Base-by-base conservation (phyloP, 2,113 vertebrate species). In the Serinus canaria region DNA sequence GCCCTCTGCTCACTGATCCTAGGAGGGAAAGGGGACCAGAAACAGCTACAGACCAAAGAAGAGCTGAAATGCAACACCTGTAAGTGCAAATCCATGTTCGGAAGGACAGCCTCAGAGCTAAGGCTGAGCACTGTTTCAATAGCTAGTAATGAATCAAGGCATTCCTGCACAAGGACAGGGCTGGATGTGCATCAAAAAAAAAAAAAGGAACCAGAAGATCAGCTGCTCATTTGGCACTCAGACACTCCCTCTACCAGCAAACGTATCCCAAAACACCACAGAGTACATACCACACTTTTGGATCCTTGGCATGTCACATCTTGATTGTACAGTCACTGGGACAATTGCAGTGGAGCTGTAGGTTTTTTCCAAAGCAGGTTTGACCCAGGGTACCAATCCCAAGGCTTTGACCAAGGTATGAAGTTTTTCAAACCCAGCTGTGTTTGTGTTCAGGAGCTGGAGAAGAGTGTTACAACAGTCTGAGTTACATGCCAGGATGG, bases 281-380 rank as follows among this genome's bases (percentile, higher is more conserved):
- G 31, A 62, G 19, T 23, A 28, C 7, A 4, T 16, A 41, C 16
- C 18, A 52, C 23, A 13, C 15, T n/a, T 78, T n/a, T 33, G 73
- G 31, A 58, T 73, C 37, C 20, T 41, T 53, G 25, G 27, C 22
- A 66, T 22, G 19, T 56, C 41, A 47, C 10, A 53, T 44, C 24
- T 44, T n/a, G 17, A 13, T 13, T 58, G 20, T 23, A 43, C 0
- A 0, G 10, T 53, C 0, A 0, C 67, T 83, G 30, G 33, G 17
- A 17, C 15, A 4, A 11, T 60, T 41, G 23, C 18, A 60, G 11
- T 4, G 6, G 31, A 46, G 30, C 22, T 3, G 2, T 31, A 33
- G 14, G 60, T 62, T 67, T n/a, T 63, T 58, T n/a, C 72, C 23
- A 66, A 74, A 58, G 41, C 13, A 52, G 33, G 5, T 31, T 69